Percentiles rank a stretch among this genome's conserved stretches.
Conservation (phyloP, 2,888 invertebrate species). For the Pollenia griseotomentosa region DNA sequence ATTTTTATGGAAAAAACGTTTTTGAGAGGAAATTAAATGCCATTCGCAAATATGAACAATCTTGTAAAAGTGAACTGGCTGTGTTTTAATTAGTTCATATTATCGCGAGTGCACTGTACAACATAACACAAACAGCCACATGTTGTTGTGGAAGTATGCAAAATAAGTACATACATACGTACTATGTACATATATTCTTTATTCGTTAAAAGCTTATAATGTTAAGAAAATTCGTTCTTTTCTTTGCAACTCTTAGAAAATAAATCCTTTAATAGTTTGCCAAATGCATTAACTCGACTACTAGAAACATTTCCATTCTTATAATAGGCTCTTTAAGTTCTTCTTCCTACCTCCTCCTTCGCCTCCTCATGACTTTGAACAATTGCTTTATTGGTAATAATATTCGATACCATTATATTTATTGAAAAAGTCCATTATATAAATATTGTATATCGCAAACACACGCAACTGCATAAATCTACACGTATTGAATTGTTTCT, state of each 20-base stretch:
- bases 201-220: constrained; percentile 70
- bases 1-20: no score
- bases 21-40: no score
- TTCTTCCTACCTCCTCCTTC: background rate
- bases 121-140: background rate
- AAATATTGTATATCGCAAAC: constrained; percentile 42
- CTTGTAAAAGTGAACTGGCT: no score
- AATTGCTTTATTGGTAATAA: constrained; percentile 41
- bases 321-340: constrained; percentile 54
- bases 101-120: no score
- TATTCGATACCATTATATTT: constrained; percentile 68
- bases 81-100: no score
- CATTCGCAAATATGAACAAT: no score
- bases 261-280: constrained; percentile 72
- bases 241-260: constrained; percentile 50
- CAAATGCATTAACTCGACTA: constrained; percentile 70
- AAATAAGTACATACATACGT: background rate
- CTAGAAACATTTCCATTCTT: constrained; percentile 52
- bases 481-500: no score
- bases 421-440: constrained; percentile 66
- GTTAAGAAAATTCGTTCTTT: constrained; percentile 62
- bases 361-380: background rate
- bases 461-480: no score
- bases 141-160: no score
- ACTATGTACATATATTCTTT: constrained; percentile 46